phyloP scores from a whole-genome alignment of 2,113 vertebrate species.

The Lepus timidus region DNA sequence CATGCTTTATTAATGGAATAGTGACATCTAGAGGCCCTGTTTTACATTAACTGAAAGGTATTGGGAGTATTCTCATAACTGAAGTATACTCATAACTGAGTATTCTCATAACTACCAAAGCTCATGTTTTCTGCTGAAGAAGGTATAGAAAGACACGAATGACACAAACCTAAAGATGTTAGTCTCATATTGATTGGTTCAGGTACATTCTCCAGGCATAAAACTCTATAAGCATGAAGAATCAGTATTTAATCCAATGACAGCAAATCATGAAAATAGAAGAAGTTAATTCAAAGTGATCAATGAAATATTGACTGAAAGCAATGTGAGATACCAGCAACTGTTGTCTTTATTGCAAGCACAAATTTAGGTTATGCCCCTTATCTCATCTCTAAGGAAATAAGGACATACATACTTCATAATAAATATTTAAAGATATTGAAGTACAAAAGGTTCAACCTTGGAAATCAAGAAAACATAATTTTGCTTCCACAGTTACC shows the following conservation, averaged over 20 bases:
- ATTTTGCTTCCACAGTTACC: neutral
- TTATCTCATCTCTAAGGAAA: neutral
- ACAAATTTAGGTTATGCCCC: neutral
- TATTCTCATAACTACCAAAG: neutral
- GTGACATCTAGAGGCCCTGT: constrained; percentile 51
- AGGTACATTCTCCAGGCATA: neutral
- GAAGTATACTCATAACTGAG: too few relatives aligned
- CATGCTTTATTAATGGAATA: neutral
- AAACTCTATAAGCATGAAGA: neutral
- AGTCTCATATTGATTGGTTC: neutral
- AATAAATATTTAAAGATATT: neutral
- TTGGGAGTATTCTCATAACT: neutral
- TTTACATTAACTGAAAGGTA: neutral
- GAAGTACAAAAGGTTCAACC: neutral
- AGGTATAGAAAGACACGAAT: neutral
- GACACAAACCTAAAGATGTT: neutral
- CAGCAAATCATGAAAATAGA: neutral
- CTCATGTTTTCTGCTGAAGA: neutral
- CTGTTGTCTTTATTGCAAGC: neutral
- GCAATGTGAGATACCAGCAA: neutral
- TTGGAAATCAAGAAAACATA: constrained; percentile 13
- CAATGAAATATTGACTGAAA: neutral
- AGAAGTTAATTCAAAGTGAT: neutral
- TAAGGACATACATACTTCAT: neutral
- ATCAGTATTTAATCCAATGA: neutral